Conservation (phyloP, 1,140 invertebrate species). For the Pogonomyrmex barbatus region DNA sequence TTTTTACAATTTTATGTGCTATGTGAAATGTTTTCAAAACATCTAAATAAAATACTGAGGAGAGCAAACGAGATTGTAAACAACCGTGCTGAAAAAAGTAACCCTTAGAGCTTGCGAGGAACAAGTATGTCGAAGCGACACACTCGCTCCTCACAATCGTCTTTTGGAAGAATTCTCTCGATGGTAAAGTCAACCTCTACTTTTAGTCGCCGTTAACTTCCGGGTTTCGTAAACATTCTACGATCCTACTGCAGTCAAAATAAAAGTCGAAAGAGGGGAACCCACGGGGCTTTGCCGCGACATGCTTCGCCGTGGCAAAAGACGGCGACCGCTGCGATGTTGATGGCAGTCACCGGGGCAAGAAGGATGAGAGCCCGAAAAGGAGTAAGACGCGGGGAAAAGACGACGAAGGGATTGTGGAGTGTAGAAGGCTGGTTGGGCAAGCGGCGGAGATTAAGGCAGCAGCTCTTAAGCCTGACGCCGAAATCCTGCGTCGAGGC, state of each 20-base stretch:
- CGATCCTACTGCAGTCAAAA: conserved; percentile 47
- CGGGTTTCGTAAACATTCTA: conserved; percentile 65
- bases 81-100: not conserved
- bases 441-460: conserved; percentile 78
- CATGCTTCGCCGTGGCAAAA: conserved; percentile 39
- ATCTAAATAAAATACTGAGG: not conserved
- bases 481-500: conserved; percentile 71
- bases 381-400: conserved; percentile 39
- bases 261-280: conserved; percentile 43
- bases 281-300: conserved; percentile 46
- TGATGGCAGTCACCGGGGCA: conserved; percentile 27
- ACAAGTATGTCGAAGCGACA: conserved; percentile 39
- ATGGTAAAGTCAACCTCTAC: conserved; percentile 45
- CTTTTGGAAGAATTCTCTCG: not conserved
- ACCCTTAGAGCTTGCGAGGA: not conserved
- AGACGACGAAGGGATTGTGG: conserved; percentile 56
- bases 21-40: not conserved
- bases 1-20: not conserved
- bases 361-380: conserved; percentile 56
- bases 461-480: conserved; percentile 71
- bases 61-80: not conserved
- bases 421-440: conserved; percentile 72
- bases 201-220: conserved; percentile 64
- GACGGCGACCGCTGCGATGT: conserved; percentile 34
- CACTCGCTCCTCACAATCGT: conserved; percentile 32